A percentile compares a stretch with the other conserved stretches of the same genome.
phyloP scores from a whole-genome alignment of 53 echinoderm and acorn worm genomes.

The Astropecten irregularis region DNA sequence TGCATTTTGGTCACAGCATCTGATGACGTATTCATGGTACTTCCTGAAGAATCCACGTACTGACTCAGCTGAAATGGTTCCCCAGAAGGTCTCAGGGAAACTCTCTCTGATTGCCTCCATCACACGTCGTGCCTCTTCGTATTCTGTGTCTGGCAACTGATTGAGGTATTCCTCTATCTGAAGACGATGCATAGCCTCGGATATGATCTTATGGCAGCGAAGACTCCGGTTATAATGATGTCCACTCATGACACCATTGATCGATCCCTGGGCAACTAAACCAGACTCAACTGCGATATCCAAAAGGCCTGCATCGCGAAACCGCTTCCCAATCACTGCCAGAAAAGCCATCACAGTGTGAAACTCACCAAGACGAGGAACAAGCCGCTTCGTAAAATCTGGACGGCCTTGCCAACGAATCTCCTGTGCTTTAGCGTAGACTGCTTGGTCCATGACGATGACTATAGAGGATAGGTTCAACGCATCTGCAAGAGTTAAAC shows the following conservation, averaged over 20 bases:
- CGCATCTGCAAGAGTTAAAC: constrained; percentile 29
- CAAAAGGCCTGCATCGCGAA: constrained; percentile 61
- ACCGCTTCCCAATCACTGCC: constrained; percentile 57
- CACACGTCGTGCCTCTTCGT: constrained; percentile 7
- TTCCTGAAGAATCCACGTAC: background rate
- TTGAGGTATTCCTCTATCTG: constrained; percentile 32
- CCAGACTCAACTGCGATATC: constrained; percentile 56
- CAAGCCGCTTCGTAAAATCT: constrained; percentile 52
- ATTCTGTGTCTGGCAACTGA: background rate
- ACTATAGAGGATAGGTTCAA: constrained; percentile 46
- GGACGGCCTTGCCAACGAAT: constrained; percentile 55
- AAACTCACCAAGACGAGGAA: constrained; percentile 53
- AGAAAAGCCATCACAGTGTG: constrained; percentile 59
- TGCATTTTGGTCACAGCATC: constrained; percentile 11
- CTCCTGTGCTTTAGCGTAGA: constrained; percentile 68
- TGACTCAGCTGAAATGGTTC: background rate
- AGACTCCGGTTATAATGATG: constrained; percentile 62
- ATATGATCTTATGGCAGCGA: constrained; percentile 43
- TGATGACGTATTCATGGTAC: background rate
- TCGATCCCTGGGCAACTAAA: constrained; percentile 36
- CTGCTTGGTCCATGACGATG: constrained; percentile 68
- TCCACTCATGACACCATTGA: constrained; percentile 52
- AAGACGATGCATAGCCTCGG: constrained; percentile 53
- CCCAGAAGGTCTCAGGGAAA: constrained; percentile 3
- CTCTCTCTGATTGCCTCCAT: background rate